Percentiles rank a stretch among this genome's conserved stretches.
These are phyloP conservation scores for Podarcis raffonei DNA, from an alignment of 2,113 vertebrate genomes.

Conservation along the genomic window DNA sequence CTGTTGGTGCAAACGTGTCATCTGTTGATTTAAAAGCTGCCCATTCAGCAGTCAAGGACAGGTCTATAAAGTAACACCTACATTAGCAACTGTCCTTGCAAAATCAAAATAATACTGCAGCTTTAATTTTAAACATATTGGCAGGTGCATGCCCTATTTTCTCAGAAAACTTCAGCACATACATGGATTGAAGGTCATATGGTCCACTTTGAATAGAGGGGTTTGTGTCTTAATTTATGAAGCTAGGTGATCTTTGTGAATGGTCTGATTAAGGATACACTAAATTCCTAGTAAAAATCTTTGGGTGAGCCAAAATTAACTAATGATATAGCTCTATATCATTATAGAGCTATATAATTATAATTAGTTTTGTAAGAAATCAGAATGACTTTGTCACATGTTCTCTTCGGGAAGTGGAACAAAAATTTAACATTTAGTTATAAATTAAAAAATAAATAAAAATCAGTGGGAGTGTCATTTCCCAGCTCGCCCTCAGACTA, in stretches of 20 bases:
- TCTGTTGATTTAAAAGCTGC: constrained; percentile 70
- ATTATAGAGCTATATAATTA: no score
- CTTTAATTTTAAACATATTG: constrained; percentile 52
- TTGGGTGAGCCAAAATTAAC: constrained; percentile 44
- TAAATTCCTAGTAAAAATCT: constrained; percentile 16
- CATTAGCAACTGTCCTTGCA: no score
- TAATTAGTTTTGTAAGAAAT: background rate
- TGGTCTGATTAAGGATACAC: constrained; percentile 50
- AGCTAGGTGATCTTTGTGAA: constrained; percentile 43
- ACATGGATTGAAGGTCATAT: constrained; percentile 65
- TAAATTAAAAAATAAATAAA: constrained; percentile 32
- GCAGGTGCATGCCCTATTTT: constrained; percentile 64
- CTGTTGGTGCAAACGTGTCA: constrained; percentile 57
- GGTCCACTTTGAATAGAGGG: constrained; percentile 60
- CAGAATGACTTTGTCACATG: constrained; percentile 22
- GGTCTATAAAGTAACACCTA: no score
- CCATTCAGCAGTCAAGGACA: constrained; percentile 28
- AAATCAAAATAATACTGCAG: no score
- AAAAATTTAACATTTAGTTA: constrained; percentile 34
- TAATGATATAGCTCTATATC: constrained; percentile 62
- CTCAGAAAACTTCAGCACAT: constrained; percentile 35
- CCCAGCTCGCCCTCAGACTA: constrained; percentile 37
- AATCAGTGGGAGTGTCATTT: constrained; percentile 19
- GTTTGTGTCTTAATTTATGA: constrained; percentile 21
- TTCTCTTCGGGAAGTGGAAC: constrained; percentile 24